Evolutionary conservation across 2,888 invertebrate species (phyloP).

Genomic region (Ctena decussata): DNA sequence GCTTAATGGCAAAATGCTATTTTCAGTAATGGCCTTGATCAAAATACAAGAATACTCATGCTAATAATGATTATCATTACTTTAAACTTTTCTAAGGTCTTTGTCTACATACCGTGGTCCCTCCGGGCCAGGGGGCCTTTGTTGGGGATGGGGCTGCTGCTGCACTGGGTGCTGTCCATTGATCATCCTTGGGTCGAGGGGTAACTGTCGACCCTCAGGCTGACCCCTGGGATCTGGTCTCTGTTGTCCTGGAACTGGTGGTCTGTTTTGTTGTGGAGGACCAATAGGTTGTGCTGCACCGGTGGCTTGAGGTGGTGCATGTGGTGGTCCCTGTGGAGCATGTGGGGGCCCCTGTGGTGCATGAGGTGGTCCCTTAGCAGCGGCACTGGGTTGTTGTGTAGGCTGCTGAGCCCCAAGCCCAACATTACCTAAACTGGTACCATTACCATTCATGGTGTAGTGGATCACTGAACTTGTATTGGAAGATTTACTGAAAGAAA

Average conservation of each 20-base stretch:
- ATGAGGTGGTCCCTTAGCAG: slow-evolving; percentile 61
- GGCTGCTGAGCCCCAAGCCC: slow-evolving; percentile 5
- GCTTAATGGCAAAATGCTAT: too few relatives aligned
- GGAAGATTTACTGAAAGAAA: slow-evolving; percentile 76
- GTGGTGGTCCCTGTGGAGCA: slow-evolving; percentile 51
- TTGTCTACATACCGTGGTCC: slow-evolving; percentile 9
- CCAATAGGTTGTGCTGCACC: neutral
- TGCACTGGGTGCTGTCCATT: slow-evolving; percentile 14
- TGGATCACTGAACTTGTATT: slow-evolving; percentile 82
- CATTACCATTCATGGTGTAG: slow-evolving; percentile 81
- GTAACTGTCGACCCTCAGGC: slow-evolving; percentile 2
- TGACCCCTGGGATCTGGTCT: slow-evolving; percentile 20
- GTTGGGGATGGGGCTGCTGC: slow-evolving; percentile 61
- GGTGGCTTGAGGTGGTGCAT: slow-evolving; percentile 48
- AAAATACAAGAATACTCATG: too few relatives aligned
- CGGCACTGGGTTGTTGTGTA: slow-evolving; percentile 41
- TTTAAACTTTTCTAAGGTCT: too few relatives aligned
- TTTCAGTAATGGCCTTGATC: too few relatives aligned
- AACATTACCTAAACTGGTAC: slow-evolving; percentile 30
- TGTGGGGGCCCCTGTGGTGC: slow-evolving; percentile 31
- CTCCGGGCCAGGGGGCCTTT: slow-evolving; percentile 26
- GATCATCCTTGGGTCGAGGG: neutral
- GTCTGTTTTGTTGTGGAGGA: neutral
- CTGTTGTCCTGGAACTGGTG: slow-evolving; percentile 14
- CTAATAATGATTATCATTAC: too few relatives aligned